phyloP scores from a whole-genome alignment of 2,797 vertebrate genomes.

The Micromesistius poutassou region DNA sequence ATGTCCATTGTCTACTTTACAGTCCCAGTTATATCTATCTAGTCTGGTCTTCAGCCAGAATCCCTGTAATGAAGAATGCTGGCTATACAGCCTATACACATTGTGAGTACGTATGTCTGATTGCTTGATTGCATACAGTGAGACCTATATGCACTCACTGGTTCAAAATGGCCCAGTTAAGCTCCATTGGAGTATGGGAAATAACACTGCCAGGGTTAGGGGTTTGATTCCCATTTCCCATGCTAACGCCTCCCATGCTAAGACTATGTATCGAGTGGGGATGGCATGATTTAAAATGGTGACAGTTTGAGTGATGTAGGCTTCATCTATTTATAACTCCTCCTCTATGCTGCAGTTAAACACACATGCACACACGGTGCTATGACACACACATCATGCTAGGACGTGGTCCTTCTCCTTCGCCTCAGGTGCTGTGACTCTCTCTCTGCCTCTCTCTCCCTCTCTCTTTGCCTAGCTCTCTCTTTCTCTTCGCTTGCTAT shows the following conservation, averaged over 20 bases:
- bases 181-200: neutral
- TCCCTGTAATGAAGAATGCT: neutral
- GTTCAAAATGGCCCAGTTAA: too few species aligned
- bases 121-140: neutral
- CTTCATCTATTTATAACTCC: neutral
- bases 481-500: neutral
- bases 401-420: slow-evolving; percentile 7
- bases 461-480: neutral
- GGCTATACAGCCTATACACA: neutral
- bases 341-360: neutral
- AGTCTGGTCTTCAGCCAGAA: neutral
- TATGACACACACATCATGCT: slow-evolving; percentile 20
- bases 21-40: neutral
- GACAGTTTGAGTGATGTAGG: neutral
- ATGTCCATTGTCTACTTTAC: too few species aligned
- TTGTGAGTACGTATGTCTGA: neutral
- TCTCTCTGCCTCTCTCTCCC: neutral
- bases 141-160: neutral
- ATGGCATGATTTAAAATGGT: neutral
- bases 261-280: neutral
- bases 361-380: slow-evolving; percentile 6
- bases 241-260: neutral
- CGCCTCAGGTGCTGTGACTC: slow-evolving; percentile 40
- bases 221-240: neutral
- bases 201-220: neutral